These are phyloP conservation scores for Torymus auratus DNA, from an alignment of 2,888 invertebrate genomes.

Conservation along the genomic window DNA sequence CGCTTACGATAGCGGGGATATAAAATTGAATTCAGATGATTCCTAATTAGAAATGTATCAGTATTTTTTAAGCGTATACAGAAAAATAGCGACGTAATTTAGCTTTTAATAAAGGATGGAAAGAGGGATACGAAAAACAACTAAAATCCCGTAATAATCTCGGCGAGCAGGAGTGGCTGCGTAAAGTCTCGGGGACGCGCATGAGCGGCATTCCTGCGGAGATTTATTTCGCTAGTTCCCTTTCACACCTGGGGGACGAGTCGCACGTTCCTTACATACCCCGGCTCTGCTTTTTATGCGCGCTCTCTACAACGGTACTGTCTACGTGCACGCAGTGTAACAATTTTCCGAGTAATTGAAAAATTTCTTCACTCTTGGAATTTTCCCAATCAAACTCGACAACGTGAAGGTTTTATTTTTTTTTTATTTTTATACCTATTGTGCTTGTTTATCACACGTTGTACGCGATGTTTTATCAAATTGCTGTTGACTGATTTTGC, in stretches of 20 bases:
- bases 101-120: slow-evolving; percentile 13
- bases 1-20: no score
- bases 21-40: no score
- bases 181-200: neutral
- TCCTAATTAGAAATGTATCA: no score
- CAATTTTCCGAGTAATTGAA: slow-evolving; percentile 63
- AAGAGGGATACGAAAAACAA: neutral
- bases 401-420: no score
- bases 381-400: no score
- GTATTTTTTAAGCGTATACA: no score
- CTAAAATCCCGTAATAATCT: slow-evolving; percentile 31
- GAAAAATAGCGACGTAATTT: slow-evolving; percentile 14
- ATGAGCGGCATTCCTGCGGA: slow-evolving; percentile 62
- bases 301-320: slow-evolving; percentile 39
- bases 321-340: slow-evolving; percentile 37
- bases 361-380: slow-evolving; percentile 38
- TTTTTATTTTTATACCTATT: no score
- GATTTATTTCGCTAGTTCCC: slow-evolving; percentile 71
- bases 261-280: slow-evolving; percentile 64
- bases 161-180: no score
- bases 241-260: slow-evolving; percentile 68
- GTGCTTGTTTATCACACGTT: no score
- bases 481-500: no score
- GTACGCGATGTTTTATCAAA: no score
- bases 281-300: slow-evolving; percentile 43